phyloP scores from a whole-genome alignment of 2,888 invertebrate species.

The Hecatera dysodea region DNA sequence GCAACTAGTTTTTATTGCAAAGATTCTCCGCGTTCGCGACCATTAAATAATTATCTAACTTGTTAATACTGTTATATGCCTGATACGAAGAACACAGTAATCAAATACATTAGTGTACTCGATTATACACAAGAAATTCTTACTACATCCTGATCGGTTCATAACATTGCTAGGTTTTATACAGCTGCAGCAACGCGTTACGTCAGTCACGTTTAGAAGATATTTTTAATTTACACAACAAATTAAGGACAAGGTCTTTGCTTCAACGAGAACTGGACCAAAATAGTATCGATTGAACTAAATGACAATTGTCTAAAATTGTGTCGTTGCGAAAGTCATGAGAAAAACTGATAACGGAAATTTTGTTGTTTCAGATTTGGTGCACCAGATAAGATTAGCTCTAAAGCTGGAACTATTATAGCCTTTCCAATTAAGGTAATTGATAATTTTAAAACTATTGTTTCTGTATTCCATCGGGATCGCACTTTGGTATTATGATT shows the following conservation, averaged over 20 bases:
- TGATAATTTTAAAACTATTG: conserved; percentile 3
- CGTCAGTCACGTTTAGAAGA: conserved; percentile 46
- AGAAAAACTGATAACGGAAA: conserved; percentile 13
- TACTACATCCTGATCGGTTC: conserved; percentile 41
- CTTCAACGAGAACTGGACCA: conserved; percentile 54
- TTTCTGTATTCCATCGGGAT: background rate
- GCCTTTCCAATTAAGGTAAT: conserved; percentile 67
- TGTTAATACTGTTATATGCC: conserved; percentile 42
- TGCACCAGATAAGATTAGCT: conserved; percentile 37
- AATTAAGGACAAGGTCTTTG: conserved; percentile 73
- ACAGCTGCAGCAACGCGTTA: conserved; percentile 23
- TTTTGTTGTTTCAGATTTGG: conserved; percentile 73
- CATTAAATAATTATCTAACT: conserved; percentile 50
- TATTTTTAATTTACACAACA: conserved; percentile 56
- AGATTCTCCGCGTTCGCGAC: conserved; percentile 42
- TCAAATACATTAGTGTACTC: conserved; percentile 46
- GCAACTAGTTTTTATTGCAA: conserved; percentile 61
- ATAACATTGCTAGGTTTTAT: conserved; percentile 39
- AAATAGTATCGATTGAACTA: conserved; percentile 57
- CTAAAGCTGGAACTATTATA: conserved; percentile 73
- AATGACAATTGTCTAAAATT: conserved; percentile 40
- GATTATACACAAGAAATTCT: conserved; percentile 52
- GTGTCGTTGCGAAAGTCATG: background rate
- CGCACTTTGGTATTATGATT: conserved; percentile 13
- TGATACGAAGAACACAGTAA: conserved; percentile 54